Evolutionary conservation across 1,140 invertebrate genomes (phyloP), one percentile per base, ranked within the genome.

Genomic region (Solen grandis): DNA sequence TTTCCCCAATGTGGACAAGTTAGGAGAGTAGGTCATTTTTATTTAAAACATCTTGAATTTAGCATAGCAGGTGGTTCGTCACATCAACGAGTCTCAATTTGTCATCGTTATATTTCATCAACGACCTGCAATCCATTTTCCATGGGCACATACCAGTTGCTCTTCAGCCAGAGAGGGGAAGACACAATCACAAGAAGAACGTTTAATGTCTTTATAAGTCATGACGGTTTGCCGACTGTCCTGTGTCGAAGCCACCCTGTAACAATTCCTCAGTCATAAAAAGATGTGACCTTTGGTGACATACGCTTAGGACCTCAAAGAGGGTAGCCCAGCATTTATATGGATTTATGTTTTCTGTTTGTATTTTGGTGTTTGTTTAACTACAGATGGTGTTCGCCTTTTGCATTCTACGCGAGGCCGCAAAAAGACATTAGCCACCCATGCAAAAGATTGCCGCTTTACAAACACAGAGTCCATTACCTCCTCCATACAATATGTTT

Each of bases 401-500:
- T 5, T 46, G 0, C 73, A 14, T 10, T 8, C 46, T 35, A 35
- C 25, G 41, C 33, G 73, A 25, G 57, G 55, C 73, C 73, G 31
- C 59, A 55, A 29, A 76, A 76, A 76, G 22, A 41, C 75, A 78
- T 78, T 78, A 57, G 65, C 75, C 75, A 78, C 75, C 75, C 75
- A 78, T 57, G 75, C 75, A 41, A 55, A 46, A 46, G 55, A 78
- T 66, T 46, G 54, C 36, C 36, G 22, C 60, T 50, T 68, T 59
- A 46, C 50, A 41, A 59, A 68, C 31, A 33, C 14, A 35, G 16
- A 38, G 35, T 31, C 75, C 75, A 78, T 78, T 69, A 78, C 63
- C 35, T 31, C 31, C 62, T 69, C 75, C 33, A 78, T 69, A 78
- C 75, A 78, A 78, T 78, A 78, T 78, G 75, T 78, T 78, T 78